Evolutionary conservation across 2,888 invertebrate genomes (phyloP).

Genomic region (Bombylius discolor): DNA sequence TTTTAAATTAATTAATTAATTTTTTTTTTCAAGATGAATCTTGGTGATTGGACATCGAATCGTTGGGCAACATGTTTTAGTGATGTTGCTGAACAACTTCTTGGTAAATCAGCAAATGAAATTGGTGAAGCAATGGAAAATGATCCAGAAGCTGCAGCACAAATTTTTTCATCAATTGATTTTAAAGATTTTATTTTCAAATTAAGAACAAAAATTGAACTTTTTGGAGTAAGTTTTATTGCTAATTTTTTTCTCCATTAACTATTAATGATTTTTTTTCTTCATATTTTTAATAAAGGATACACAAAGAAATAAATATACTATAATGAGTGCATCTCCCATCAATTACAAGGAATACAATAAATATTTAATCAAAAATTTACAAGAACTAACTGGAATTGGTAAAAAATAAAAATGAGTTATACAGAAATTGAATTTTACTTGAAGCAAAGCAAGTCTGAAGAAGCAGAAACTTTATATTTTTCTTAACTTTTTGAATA

Average conservation of each 20-base stretch:
- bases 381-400: slow-evolving; percentile 50
- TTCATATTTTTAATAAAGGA: slow-evolving; percentile 19
- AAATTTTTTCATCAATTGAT: slow-evolving; percentile 57
- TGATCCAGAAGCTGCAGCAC: slow-evolving; percentile 51
- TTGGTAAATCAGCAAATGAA: slow-evolving; percentile 58
- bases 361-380: slow-evolving; percentile 53
- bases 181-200: slow-evolving; percentile 74
- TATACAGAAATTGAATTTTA: no score
- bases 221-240: slow-evolving; percentile 62
- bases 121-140: slow-evolving; percentile 62
- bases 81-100: slow-evolving; percentile 62
- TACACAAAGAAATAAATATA: slow-evolving; percentile 53
- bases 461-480: no score
- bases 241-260: not conserved
- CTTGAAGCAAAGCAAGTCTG: no score
- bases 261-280: not conserved
- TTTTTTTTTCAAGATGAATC: slow-evolving; percentile 50
- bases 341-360: slow-evolving; percentile 68
- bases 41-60: slow-evolving; percentile 78
- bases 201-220: slow-evolving; percentile 79
- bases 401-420: slow-evolving; percentile 21
- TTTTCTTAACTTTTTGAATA: no score
- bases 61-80: slow-evolving; percentile 88
- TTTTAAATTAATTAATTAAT: not conserved
- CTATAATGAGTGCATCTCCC: slow-evolving; percentile 53